Base-by-base conservation (phyloP, 1,140 invertebrate genomes). In the Scaptomyza graminum region DNA sequence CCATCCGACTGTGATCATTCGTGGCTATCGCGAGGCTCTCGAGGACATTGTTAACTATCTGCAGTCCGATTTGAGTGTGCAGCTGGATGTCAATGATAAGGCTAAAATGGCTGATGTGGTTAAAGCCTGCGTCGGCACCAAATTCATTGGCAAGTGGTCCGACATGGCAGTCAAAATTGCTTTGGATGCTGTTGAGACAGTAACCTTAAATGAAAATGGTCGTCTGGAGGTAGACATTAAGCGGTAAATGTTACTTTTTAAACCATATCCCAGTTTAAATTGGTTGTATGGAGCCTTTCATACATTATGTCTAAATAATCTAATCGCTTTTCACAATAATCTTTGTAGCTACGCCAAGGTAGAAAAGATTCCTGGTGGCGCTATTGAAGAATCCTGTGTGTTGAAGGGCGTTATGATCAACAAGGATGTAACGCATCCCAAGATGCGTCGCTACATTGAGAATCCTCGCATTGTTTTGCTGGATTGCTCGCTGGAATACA, bases 401-500 rank as follows among this genome's bases (percentile, higher is more conserved):
- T 92, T 99, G 3, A 96, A 95, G 74, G 99, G 99, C 22, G 96
- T 99, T 3, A 99, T 99, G 97, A 91, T 99, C 15, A 99, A 99
- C 92, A 99, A 99, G 93, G 99, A 99, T 93, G 97, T 99, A 0
- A 98, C 97, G 1, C 99, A 99, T 93, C 95, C 98, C 0, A 99
- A 99, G 93, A 99, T 99, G 99, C 94, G 94, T 76, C 94, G 99
- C 28, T 95, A 94, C 46, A 99, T 99, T 87, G 96, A 99, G 92
- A 99, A 99, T 91, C 99, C 99, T 4, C 94, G 98, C 79, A 98
- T 99, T 85, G 92, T 99, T 4, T 92, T 99, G 11, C 93, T 99
- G 5, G 99, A 99, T 93, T 99, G 99, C 92, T 94, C 96, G 5
- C 93, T 99, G 49, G 99, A 99, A 93, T 99, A 99, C 93, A 99